Evolutionary conservation across 2,113 vertebrate genomes (phyloP), one percentile per base, ranked within the genome.

Genomic region (Mungos mungo): DNA sequence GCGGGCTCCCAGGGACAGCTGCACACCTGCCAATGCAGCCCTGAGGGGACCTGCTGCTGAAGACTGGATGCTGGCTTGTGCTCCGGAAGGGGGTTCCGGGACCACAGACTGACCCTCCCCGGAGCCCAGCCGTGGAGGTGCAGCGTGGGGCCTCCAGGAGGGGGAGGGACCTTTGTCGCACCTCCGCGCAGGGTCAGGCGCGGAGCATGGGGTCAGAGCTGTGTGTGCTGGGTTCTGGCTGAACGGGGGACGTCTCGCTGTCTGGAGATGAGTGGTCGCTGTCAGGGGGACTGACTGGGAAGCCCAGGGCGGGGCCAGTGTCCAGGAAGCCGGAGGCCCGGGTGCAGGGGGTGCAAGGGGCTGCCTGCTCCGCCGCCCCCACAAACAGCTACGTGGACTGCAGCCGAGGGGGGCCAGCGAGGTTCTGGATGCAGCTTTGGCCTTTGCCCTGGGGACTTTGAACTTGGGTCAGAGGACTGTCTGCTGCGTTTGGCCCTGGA

Each of bases 191-290:
- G 35, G 9, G 11, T 38, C 35, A 72, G 21, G 12, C 71, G 11
- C 6, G 35, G 71, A 25, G 19, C 35, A 21, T 60, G 57, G 21
- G 63, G 63, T 66, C 29, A 5, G 63, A 31, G 63, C 27, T 31
- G 63, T 66, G 27, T 5, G 1, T 6, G 63, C 29, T 1, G 35
- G 5, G 35, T 21, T 72, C 69, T 72, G 69, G 21, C 69, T 21
- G 19, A 13, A 7, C 0, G 10, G 21, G 21, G 0, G 69, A 3
- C 10, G 21, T 72, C 69, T 72, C 11, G 4, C 4, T 11, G 4
- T 71, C 35, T 1, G 19, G 5, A 38, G 35, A 72, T 10, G 12
- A 38, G 35, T 5, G 12, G 35, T 21, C 18, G 11, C 35, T 38
- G 21, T 38, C 35, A 6, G 1, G 10, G 69, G 69, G 69, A 38